A percentile compares a stretch with the other conserved stretches of the same genome.
phyloP scores from a whole-genome alignment of 2,797 vertebrate genomes.

The Rhyacichthys aspro region DNA sequence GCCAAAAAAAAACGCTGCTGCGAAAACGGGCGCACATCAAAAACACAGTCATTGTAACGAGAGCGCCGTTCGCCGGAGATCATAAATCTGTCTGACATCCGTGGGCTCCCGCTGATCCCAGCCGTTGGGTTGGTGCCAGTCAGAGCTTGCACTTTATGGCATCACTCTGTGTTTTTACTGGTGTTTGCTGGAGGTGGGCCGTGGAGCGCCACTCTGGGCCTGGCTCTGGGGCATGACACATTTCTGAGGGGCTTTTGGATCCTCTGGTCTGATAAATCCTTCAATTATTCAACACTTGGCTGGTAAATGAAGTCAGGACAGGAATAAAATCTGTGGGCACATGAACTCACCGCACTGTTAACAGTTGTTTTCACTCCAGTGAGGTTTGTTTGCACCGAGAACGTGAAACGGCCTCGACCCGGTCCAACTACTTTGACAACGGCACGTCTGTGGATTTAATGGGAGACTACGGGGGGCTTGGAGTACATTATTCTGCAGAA shows the following conservation, averaged over 20 bases:
- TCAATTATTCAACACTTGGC: slow-evolving; percentile 78
- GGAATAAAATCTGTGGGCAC: slow-evolving; percentile 74
- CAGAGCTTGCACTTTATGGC: slow-evolving; percentile 72
- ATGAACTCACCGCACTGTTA: too few species aligned
- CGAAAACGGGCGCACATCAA: slow-evolving; percentile 73
- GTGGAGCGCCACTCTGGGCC: slow-evolving; percentile 36
- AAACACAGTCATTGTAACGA: slow-evolving; percentile 65
- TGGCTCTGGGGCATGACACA: slow-evolving; percentile 77
- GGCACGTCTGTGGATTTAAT: too few species aligned
- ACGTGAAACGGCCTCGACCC: too few species aligned
- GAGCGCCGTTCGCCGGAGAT: slow-evolving; percentile 60
- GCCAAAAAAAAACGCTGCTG: slow-evolving; percentile 63
- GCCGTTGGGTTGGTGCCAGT: slow-evolving; percentile 74
- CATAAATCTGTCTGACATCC: slow-evolving; percentile 70
- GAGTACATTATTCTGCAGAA: too few species aligned
- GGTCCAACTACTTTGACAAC: too few species aligned
- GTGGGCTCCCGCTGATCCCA: slow-evolving; percentile 64
- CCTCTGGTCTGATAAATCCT: slow-evolving; percentile 76
- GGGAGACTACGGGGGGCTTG: too few species aligned
- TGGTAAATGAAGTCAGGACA: slow-evolving; percentile 72
- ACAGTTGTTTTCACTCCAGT: too few species aligned
- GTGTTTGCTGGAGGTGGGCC: slow-evolving; percentile 54
- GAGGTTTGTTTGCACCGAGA: too few species aligned
- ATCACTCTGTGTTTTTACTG: slow-evolving; percentile 70
- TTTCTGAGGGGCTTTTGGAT: slow-evolving; percentile 78